Conservation (phyloP, 1,140 invertebrate species). For the Medauroidea extradentata region DNA sequence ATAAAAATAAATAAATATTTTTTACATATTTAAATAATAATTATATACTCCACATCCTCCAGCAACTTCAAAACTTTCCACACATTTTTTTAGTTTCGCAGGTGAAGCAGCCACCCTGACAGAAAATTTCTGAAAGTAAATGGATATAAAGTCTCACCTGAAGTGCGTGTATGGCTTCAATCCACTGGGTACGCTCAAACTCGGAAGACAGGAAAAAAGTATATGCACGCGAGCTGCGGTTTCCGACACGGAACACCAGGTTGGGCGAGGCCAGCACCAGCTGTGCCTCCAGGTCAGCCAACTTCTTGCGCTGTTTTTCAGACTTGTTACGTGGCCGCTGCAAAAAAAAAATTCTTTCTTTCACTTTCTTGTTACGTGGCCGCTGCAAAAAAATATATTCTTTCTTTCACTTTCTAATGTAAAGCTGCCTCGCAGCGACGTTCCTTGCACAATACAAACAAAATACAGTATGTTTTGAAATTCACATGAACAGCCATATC, state of each 20-base stretch:
- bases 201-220: slow-evolving; percentile 90
- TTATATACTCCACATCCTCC: background rate
- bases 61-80: background rate
- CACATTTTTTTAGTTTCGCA: too few relatives aligned
- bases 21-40: background rate
- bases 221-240: slow-evolving; percentile 62
- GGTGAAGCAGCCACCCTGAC: too few relatives aligned
- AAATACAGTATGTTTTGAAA: too few relatives aligned
- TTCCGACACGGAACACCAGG: slow-evolving; percentile 70
- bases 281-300: slow-evolving; percentile 83
- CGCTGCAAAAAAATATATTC: too few relatives aligned
- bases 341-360: too few relatives aligned
- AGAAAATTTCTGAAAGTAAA: too few relatives aligned
- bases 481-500: too few relatives aligned
- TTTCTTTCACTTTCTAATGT: too few relatives aligned
- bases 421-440: too few relatives aligned
- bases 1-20: background rate
- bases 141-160: slow-evolving; percentile 52
- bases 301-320: slow-evolving; percentile 84
- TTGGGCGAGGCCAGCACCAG: slow-evolving; percentile 80
- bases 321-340: slow-evolving; percentile 33
- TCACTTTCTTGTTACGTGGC: too few relatives aligned
- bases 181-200: slow-evolving; percentile 90
- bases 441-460: too few relatives aligned
- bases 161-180: slow-evolving; percentile 80